phyloP scores from a whole-genome alignment of 2,797 vertebrate species.

The Crenuchus spilurus region DNA sequence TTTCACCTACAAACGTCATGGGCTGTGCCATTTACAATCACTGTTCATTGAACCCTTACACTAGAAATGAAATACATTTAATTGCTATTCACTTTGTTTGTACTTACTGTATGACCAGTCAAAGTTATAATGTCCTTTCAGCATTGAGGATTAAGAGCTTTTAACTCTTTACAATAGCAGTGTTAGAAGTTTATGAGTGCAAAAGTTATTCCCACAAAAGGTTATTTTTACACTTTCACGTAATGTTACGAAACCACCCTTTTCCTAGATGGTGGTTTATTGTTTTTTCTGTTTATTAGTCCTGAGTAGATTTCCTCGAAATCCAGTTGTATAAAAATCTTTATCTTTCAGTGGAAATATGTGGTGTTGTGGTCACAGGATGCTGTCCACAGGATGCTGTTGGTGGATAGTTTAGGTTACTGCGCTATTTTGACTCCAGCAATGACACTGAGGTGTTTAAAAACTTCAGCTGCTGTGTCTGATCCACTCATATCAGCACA shows the following conservation, averaged over 20 bases:
- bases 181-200: neutral
- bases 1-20: constrained; percentile 11
- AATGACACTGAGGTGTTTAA: too few relatives aligned
- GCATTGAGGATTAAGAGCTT: neutral
- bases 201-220: constrained; percentile 11
- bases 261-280: neutral
- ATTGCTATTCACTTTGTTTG: neutral
- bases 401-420: too few relatives aligned
- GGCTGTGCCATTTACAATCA: constrained; percentile 11
- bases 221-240: neutral
- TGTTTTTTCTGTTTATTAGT: neutral
- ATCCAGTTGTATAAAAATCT: too few relatives aligned
- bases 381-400: too few relatives aligned
- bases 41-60: constrained; percentile 19
- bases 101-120: neutral
- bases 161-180: neutral
- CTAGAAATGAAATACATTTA: constrained; percentile 15
- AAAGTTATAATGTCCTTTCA: constrained; percentile 20
- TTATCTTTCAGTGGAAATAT: too few relatives aligned
- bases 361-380: too few relatives aligned
- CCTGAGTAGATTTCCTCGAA: too few relatives aligned
- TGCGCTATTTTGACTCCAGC: too few relatives aligned
- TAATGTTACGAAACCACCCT: neutral
- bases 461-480: too few relatives aligned
- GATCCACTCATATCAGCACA: too few relatives aligned